Percentiles rank a stretch among this genome's conserved stretches.
These are phyloP conservation scores for Axis porcinus DNA, from an alignment of 2,113 vertebrate species.

Conservation along the genomic window DNA sequence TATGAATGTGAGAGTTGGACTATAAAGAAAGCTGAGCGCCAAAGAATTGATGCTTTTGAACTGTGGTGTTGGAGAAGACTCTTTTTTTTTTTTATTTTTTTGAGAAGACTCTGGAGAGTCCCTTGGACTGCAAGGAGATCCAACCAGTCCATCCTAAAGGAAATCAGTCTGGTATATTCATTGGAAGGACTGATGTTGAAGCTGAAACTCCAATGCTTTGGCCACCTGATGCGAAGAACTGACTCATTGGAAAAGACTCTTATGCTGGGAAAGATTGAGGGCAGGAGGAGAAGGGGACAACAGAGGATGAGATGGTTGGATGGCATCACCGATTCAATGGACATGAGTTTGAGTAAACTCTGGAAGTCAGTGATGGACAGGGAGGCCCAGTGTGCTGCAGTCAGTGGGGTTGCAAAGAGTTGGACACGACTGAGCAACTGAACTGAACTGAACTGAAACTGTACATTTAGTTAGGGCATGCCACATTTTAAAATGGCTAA, in stretches of 20 bases:
- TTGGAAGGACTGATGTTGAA: not conserved
- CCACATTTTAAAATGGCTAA: not conserved
- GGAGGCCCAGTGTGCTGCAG: not conserved
- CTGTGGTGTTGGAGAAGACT: not conserved
- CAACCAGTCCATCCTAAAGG: not conserved
- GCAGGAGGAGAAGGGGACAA: fast-evolving
- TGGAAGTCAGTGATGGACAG: not conserved
- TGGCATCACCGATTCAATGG: not conserved
- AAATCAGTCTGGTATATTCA: not conserved
- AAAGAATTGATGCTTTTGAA: not conserved
- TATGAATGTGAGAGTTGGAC: not conserved
- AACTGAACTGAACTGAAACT: not conserved
- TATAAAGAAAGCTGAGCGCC: not conserved
- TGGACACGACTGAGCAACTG: not conserved
- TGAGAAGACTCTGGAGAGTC: not conserved
- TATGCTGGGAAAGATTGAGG: not conserved
- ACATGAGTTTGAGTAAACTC: not conserved
- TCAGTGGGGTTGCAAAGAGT: not conserved
- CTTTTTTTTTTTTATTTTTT: not conserved
- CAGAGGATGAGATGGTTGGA: not conserved
- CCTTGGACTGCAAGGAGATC: not conserved
- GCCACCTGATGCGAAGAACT: not conserved
- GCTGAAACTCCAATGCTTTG: not conserved
- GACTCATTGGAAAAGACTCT: not conserved
- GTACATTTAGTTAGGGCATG: not conserved